A percentile compares a stretch with the other conserved stretches of the same genome.
These are phyloP conservation scores for Caenorhabditis sp. DNA, from an alignment of 2,888 invertebrate species.

Conservation along the genomic window DNA sequence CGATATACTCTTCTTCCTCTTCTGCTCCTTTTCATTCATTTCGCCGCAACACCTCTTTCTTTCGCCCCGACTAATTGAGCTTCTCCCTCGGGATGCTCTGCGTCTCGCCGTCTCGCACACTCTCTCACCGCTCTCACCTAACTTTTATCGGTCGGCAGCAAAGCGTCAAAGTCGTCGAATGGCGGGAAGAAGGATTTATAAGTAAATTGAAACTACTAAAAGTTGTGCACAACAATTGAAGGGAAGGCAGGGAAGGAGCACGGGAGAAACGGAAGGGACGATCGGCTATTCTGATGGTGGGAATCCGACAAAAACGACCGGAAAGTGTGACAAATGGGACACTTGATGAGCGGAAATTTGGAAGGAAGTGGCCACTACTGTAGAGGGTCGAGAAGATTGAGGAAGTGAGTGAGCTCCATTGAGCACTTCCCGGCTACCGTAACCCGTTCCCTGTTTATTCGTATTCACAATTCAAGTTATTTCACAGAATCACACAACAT, in stretches of 20 bases:
- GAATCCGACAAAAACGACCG: conserved; percentile 1
- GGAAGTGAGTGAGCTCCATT: not conserved
- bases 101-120: conserved; percentile 8
- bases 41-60: conserved; percentile 14
- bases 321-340: conserved; percentile 45
- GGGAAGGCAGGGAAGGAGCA: not conserved
- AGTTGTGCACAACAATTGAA: not conserved
- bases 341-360: conserved; percentile 42
- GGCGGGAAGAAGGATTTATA: conserved; percentile 26
- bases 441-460: not conserved
- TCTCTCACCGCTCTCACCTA: conserved; percentile 38
- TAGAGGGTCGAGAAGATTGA: not conserved
- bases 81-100: conserved; percentile 24
- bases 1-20: conserved; percentile 16
- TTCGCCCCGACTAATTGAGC: conserved; percentile 24
- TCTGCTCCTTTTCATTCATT: conserved; percentile 18
- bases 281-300: conserved; percentile 8
- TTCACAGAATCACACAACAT: conserved; percentile 24
- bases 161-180: conserved; percentile 18
- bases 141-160: conserved; percentile 26
- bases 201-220: conserved; percentile 30
- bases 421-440: too few species aligned
- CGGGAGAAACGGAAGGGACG: not conserved
- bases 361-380: conserved; percentile 10
- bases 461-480: not conserved